Percentiles rank a stretch among this genome's conserved stretches.
Evolutionary conservation across 2,113 vertebrate genomes (phyloP).

Genomic region (Nannospalax galili): DNA sequence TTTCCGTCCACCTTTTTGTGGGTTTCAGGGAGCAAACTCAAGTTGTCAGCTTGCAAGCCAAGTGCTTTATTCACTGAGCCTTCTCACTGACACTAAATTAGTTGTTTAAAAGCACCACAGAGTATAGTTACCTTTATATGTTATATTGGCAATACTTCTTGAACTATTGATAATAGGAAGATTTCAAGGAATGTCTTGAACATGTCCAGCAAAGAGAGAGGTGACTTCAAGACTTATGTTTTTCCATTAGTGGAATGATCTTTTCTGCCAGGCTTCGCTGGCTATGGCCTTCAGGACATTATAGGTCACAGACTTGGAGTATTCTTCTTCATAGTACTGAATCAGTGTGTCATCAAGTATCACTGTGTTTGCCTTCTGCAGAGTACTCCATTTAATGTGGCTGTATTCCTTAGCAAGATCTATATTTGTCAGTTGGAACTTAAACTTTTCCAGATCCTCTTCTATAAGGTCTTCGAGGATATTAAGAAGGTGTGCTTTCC

Average conservation of each 20-base stretch:
- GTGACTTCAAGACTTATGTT: conserved; percentile 14
- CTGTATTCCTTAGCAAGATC: neutral
- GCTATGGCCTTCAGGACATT: conserved; percentile 24
- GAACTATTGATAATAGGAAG: neutral
- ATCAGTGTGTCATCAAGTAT: conserved; percentile 21
- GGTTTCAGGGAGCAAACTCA: neutral
- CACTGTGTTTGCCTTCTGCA: conserved; percentile 7
- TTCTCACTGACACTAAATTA: neutral
- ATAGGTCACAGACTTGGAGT: conserved; percentile 21
- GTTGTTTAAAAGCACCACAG: neutral
- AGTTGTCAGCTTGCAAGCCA: neutral
- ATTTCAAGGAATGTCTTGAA: conserved; percentile 5
- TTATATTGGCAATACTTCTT: neutral
- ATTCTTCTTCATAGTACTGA: conserved; percentile 31
- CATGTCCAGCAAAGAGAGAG: neutral
- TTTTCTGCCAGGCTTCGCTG: neutral
- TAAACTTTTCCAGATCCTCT: conserved; percentile 46
- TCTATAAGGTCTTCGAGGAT: conserved; percentile 52
- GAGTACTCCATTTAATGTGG: neutral
- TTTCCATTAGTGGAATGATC: neutral
- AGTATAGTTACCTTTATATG: neutral
- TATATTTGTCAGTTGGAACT: conserved; percentile 47
- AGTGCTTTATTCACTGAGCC: neutral
- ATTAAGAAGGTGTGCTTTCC: neutral
- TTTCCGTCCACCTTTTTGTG: neutral